phyloP scores from a whole-genome alignment of 1,140 invertebrate species.

The Drosophila subobscura region DNA sequence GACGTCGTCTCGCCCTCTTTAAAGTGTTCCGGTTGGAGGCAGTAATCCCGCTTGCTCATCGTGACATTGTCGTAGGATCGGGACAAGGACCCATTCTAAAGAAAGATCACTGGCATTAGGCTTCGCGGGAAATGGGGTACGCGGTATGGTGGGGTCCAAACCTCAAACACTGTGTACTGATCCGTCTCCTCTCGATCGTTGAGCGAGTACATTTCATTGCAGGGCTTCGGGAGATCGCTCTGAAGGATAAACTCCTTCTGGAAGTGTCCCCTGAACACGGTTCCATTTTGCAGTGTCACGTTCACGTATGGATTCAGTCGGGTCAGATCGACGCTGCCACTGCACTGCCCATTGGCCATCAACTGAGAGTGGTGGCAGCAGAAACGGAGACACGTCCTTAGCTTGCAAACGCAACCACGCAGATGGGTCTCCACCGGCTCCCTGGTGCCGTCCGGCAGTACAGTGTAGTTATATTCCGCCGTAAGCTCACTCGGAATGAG shows the following conservation, averaged over 20 bases:
- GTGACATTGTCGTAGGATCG: constrained; percentile 1
- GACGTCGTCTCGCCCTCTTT: accelerated
- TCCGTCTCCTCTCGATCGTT: constrained; percentile 22
- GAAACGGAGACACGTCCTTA: constrained; percentile 54
- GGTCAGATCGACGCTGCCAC: neutral
- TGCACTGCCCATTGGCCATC: constrained; percentile 20
- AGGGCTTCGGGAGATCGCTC: constrained; percentile 51
- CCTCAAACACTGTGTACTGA: constrained; percentile 63
- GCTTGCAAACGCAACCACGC: constrained; percentile 64
- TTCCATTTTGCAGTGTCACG: constrained; percentile 44
- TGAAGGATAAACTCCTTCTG: constrained; percentile 56
- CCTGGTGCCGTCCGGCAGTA: constrained; percentile 14
- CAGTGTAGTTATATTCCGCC: constrained; percentile 48
- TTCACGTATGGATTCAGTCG: constrained; percentile 45
- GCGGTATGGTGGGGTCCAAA: constrained; percentile 6
- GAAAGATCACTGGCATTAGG: neutral
- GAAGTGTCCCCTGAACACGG: constrained; percentile 31
- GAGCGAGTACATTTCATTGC: constrained; percentile 26
- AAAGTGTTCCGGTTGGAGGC: constrained; percentile 44
- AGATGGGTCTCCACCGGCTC: constrained; percentile 34
- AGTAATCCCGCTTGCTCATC: constrained; percentile 59
- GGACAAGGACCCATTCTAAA: constrained; percentile 54
- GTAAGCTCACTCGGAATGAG: constrained; percentile 53
- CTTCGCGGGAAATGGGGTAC: too few species aligned
- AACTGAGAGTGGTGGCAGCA: constrained; percentile 54